A percentile compares a stretch with the other conserved stretches of the same genome.
Evolutionary conservation across 1,140 invertebrate genomes (phyloP).

Genomic region (Acyrthosiphon pisum): DNA sequence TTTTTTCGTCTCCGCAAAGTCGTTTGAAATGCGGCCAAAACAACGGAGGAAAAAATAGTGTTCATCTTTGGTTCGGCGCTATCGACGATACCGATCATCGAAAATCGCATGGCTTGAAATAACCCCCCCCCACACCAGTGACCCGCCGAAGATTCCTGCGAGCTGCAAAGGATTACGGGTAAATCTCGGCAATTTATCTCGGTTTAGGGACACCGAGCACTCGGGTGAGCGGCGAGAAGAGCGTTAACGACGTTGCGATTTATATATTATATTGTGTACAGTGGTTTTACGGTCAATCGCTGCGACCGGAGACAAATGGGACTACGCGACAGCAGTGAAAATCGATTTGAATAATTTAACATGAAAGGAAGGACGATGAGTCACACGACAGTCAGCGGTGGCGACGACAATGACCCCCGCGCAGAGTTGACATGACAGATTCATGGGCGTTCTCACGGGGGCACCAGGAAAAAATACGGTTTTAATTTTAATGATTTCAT

Average conservation of each 20-base stretch:
- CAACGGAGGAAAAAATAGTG: not conserved
- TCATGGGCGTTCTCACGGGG: no score
- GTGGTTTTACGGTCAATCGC: not conserved
- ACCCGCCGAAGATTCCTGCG: not conserved
- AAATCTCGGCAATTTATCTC: not conserved
- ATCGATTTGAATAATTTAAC: conserved; percentile 2
- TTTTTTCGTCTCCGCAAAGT: not conserved
- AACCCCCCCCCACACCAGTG: not conserved
- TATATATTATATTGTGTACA: not conserved
- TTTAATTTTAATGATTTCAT: no score
- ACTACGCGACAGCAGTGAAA: not conserved
- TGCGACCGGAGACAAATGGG: not conserved
- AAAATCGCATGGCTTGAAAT: not conserved
- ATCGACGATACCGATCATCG: not conserved
- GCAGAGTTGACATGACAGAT: no score
- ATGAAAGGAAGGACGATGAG: not conserved
- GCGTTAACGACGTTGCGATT: conserved; percentile 3
- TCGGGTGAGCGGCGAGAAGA: not conserved
- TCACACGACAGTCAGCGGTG: no score
- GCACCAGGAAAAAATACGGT: no score
- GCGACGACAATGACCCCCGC: no score
- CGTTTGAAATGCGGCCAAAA: not conserved
- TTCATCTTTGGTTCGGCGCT: not conserved
- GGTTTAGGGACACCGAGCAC: not conserved
- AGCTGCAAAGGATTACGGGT: not conserved